A percentile compares a stretch with the other conserved stretches of the same genome.
Conservation (phyloP, 2,113 vertebrate genomes). For the Todiramphus saurophagus region DNA sequence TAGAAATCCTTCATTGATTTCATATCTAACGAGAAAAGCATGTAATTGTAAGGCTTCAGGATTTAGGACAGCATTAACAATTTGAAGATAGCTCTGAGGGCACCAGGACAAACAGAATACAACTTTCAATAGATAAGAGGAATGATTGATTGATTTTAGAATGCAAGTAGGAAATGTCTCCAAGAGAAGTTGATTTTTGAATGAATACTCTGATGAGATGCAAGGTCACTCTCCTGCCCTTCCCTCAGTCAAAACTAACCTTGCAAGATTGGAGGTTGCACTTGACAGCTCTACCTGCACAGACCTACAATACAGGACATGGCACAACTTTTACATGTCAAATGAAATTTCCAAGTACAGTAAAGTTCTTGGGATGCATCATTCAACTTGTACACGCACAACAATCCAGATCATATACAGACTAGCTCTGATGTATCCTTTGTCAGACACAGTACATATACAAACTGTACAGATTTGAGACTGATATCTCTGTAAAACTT, state of each 20-base stretch:
- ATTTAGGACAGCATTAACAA: neutral
- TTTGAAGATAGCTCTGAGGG: neutral
- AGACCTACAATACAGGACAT: neutral
- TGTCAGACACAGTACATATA: neutral
- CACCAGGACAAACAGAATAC: neutral
- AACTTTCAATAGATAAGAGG: neutral
- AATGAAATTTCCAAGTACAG: neutral
- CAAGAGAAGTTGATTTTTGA: neutral
- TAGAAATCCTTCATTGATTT: neutral
- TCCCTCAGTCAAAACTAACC: neutral
- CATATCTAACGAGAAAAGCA: neutral
- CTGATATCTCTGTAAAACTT: neutral
- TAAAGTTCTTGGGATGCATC: neutral
- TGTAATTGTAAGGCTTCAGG: neutral
- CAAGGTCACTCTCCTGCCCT: neutral
- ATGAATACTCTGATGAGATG: neutral
- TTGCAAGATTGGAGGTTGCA: neutral
- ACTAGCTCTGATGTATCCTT: neutral
- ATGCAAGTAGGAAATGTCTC: neutral
- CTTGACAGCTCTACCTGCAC: neutral
- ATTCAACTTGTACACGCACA: neutral
- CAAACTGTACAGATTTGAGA: neutral
- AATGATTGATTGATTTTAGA: neutral
- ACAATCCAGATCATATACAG: neutral
- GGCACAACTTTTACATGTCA: neutral